Base-by-base conservation (phyloP, 2,113 vertebrate genomes). In the Pao palembangensis region DNA sequence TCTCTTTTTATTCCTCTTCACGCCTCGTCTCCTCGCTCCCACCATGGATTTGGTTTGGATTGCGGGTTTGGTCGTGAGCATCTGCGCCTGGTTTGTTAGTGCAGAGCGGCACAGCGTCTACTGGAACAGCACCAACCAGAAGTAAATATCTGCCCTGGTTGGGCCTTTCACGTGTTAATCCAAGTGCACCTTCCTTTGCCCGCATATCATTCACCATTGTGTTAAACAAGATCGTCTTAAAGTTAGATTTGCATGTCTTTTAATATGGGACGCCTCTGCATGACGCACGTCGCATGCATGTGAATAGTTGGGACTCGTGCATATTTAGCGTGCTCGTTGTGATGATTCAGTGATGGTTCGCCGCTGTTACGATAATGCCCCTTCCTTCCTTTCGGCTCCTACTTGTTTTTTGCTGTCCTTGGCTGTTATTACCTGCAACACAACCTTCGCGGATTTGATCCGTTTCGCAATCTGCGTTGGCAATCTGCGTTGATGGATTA, bases 111-210 rank as follows among this genome's bases (percentile, higher is more conserved):
- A 91, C 88, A 88, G 83, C 58, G 86, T 92, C 65, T 92, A 86
- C 83, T 92, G 91, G 91, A 92, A 92, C 78, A 85, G 88, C 81
- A 89, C 88, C 0, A 92, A 92, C 76, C 52, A 85, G 66, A 91
- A 91, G 91, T 92, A 87, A 91, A 69, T 78, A 44, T 69, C 44
- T 47, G 34, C 34, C 28, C 34, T 38, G 6, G 1, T 38, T 38
- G 1, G 8, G 10, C 8, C 34, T 38, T 18, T 8, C n/a, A 6
- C 18, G 18, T 15, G 3, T 57, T 28, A n/a, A n/a, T 38, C 8
- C 34, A 12, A 38, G 34, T 38, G 34, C 34, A 38, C 34, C 34
- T 38, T 38, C 34, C 34, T 2, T 12, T 12, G 34, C 34, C 11
- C 10, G 34, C 34, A 38, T 3, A 38, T 38, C 34, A 2, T 59